Percentiles rank a stretch among this genome's conserved stretches.
Conservation (phyloP, 2,113 vertebrate genomes). For the Ictidomys tridecemlineatus region DNA sequence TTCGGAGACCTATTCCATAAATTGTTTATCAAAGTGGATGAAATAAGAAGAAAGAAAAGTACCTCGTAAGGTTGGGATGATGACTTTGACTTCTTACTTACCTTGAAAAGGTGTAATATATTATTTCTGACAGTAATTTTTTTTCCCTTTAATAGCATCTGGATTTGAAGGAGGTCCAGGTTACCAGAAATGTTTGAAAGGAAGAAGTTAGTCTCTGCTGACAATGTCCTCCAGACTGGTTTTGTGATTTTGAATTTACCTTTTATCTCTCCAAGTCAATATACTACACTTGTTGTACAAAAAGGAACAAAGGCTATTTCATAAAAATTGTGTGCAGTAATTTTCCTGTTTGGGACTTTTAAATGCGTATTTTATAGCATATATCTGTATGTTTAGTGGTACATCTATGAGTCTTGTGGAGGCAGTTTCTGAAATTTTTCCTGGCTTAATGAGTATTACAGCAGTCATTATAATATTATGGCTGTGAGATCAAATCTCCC, state of each 20-base stretch:
- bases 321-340: neutral
- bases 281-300: neutral
- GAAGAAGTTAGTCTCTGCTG: neutral
- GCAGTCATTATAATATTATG: neutral
- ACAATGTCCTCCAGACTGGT: neutral
- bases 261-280: neutral
- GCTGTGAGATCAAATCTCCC: neutral
- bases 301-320: neutral
- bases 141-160: conserved; percentile 6
- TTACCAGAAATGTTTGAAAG: neutral
- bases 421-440: neutral
- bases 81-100: conserved; percentile 61
- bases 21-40: neutral
- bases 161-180: neutral
- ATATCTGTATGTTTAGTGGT: neutral
- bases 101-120: conserved; percentile 46
- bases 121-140: conserved; percentile 59
- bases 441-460: neutral
- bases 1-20: neutral
- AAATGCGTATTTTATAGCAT: neutral
- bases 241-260: neutral
- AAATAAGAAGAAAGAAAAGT: neutral
- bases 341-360: neutral
- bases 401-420: neutral
- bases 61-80: neutral